Evolutionary conservation across 2,113 vertebrate species (phyloP).

Genomic region (Daboia siamensis): DNA sequence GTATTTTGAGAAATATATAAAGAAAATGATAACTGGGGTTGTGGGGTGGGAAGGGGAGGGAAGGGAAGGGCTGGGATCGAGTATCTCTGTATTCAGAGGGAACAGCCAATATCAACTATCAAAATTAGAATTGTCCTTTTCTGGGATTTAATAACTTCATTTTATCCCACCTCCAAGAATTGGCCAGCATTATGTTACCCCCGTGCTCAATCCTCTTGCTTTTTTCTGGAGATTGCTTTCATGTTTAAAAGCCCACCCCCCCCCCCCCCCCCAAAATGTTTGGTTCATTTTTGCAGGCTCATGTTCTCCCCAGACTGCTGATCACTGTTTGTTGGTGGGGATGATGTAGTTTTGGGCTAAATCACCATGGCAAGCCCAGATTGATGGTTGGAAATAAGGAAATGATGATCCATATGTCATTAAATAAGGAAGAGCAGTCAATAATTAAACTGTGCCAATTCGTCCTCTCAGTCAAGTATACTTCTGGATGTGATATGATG

Average conservation of each 20-base stretch:
- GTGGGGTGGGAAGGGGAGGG: not conserved
- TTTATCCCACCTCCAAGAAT: not conserved
- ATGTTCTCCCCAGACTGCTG: not conserved
- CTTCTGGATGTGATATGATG: not conserved
- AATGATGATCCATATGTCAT: not conserved
- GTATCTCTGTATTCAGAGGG: not conserved
- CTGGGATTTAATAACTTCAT: not conserved
- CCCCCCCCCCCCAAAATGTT: no score
- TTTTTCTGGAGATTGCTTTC: not conserved
- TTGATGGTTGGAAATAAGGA: not conserved
- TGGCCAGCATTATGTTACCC: not conserved
- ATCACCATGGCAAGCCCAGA: not conserved
- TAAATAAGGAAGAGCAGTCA: not conserved
- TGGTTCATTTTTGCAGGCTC: not conserved
- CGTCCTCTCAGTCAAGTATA: not conserved
- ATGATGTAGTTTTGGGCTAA: not conserved
- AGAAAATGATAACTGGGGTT: conserved; percentile 9
- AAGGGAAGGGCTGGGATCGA: not conserved
- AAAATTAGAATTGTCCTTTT: not conserved
- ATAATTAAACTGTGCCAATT: not conserved
- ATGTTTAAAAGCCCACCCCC: not conserved
- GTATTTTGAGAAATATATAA: not conserved
- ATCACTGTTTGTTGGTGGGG: not conserved
- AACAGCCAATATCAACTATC: not conserved
- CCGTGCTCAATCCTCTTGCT: not conserved